These are phyloP conservation scores for Ginglymostoma cirratum DNA, from an alignment of 2,113 vertebrate species.

Conservation along the genomic window DNA sequence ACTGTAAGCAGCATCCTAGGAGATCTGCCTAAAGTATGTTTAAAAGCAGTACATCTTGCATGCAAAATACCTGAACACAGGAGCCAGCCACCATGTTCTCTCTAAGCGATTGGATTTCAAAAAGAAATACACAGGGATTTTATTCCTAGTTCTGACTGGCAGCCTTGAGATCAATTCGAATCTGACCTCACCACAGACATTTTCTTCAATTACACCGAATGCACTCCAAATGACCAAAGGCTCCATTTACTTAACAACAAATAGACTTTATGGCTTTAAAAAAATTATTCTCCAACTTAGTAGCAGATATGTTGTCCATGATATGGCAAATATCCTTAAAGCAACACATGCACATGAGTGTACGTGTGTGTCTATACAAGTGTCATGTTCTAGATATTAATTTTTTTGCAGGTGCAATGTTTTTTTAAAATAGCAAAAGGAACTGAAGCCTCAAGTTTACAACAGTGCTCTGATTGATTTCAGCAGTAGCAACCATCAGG, in stretches of 20 bases:
- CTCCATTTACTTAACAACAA: background rate
- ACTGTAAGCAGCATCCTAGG: background rate
- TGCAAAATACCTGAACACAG: background rate
- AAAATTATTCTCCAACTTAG: background rate
- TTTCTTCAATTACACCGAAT: background rate
- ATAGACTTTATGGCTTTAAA: background rate
- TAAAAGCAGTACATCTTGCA: background rate
- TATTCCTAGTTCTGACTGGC: background rate
- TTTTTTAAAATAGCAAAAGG: background rate
- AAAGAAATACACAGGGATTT: background rate
- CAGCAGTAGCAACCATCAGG: background rate
- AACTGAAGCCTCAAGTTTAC: background rate
- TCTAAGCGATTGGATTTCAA: background rate
- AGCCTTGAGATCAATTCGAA: background rate
- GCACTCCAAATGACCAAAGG: background rate
- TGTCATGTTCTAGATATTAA: background rate
- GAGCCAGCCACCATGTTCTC: background rate
- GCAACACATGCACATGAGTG: background rate
- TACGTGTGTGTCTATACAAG: background rate
- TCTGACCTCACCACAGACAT: background rate
- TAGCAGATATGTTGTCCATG: constrained; percentile 6
- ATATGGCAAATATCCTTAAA: background rate
- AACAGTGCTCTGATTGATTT: background rate
- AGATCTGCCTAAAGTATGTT: background rate
- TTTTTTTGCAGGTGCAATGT: background rate